Base-by-base conservation (phyloP, 2,797 vertebrate genomes). In the Meriones psammophilus region DNA sequence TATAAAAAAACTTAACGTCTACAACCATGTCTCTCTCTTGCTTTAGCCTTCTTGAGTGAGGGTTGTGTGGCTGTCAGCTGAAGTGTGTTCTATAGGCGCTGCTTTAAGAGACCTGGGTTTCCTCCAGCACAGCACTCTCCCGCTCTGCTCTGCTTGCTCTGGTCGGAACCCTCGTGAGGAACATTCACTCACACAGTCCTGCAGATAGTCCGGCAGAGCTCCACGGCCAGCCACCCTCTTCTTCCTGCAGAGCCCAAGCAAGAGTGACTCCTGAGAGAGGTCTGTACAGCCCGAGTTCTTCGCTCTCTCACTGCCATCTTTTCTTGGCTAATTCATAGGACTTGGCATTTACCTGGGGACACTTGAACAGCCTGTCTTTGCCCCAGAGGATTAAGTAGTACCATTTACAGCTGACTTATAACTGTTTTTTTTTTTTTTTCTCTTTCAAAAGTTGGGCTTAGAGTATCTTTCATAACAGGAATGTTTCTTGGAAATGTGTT, bases 401-500 rank as follows among this genome's bases (percentile, higher is more conserved):
- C 89, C 87, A n/a, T 94, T 93, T 96, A 88, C 83, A 97, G 80
- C 94, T 97, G 97, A 97, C 90, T 96, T 97, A 88, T 94, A 98
- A 97, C 97, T 77, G 73, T 46, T 50, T 50, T n/a, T 96, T 90
- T 95, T 50, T 50, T 10, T 50, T 1, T 50, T 10, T 50, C 42
- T 18, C 17, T 39, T 50, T 97, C 87, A 0, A 17, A 97, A 97
- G 95, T 97, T 95, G 91, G 88, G 58, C 87, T 86, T 62, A 89
- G 78, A 96, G 85, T 71, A 96, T 97, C 96, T 98, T 97, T 97
- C 88, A 97, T 97, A 97, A 97, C 96, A 97, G 96, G 93, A 97
- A 64, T 97, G 94, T 97, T 97, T 97, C 95, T 98, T 20, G 0
- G 93, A 91, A 98, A 97, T 97, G 79, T 90, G 36, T 74, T 94